These are phyloP conservation scores for Iguana delicatissima DNA, from an alignment of 2,797 vertebrate species.

Conservation along the genomic window DNA sequence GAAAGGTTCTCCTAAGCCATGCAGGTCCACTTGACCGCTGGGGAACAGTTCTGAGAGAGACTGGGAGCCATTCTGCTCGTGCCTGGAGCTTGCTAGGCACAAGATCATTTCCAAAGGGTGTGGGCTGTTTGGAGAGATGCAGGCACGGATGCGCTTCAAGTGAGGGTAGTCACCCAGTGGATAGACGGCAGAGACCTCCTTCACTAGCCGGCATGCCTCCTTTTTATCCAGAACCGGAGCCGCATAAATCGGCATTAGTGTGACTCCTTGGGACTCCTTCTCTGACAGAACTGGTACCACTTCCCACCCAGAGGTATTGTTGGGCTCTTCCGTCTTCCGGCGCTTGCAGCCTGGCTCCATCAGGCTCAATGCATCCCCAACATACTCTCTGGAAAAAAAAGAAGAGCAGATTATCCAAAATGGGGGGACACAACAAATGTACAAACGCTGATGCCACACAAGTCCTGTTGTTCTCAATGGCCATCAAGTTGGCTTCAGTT, in stretches of 20 bases:
- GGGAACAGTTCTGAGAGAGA: constrained; percentile 77
- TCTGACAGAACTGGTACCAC: constrained; percentile 85
- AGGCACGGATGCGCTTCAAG: constrained; percentile 87
- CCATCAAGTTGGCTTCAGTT: too few relatives aligned
- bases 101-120: constrained; percentile 85
- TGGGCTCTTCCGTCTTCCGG: not conserved
- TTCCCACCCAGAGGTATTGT: constrained; percentile 73
- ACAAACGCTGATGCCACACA: not conserved
- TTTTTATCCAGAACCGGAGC: constrained; percentile 85
- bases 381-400: not conserved
- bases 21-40: constrained; percentile 47
- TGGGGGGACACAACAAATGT: not conserved
- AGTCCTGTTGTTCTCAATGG: too few relatives aligned
- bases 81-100: constrained; percentile 76
- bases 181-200: constrained; percentile 78
- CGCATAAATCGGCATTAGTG: constrained; percentile 83
- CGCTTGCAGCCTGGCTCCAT: constrained; percentile 40
- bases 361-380: not conserved
- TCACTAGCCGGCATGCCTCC: constrained; percentile 85
- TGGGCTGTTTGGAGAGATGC: constrained; percentile 56
- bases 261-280: constrained; percentile 77
- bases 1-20: constrained; percentile 85
- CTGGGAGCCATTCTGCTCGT: not conserved
- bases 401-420: not conserved
- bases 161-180: constrained; percentile 81